phyloP scores from a whole-genome alignment of 2,113 vertebrate species.

The Lepus timidus region DNA sequence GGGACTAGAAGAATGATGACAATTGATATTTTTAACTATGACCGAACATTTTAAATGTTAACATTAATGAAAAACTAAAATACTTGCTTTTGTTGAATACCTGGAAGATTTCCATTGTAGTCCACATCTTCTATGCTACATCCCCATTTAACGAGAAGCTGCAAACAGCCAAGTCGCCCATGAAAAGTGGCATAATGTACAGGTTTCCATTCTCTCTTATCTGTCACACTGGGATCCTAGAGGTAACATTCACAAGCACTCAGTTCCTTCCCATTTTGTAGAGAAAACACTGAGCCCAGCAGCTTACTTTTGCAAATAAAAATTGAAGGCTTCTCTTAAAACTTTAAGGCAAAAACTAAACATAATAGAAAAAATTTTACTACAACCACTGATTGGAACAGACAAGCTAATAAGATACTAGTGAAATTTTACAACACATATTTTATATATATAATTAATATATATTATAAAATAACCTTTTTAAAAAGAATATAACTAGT shows the following conservation, averaged over 20 bases:
- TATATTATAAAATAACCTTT: neutral
- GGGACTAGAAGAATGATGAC: neutral
- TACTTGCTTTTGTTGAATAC: conserved; percentile 79
- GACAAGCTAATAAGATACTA: conserved; percentile 10
- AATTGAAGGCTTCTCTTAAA: conserved; percentile 50
- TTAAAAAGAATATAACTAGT: conserved; percentile 42
- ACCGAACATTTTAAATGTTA: conserved; percentile 33
- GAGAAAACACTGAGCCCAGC: conserved; percentile 17
- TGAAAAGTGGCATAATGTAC: conserved; percentile 91
- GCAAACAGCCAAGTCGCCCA: conserved; percentile 90
- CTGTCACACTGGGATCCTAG: conserved; percentile 87
- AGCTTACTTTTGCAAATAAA: conserved; percentile 48
- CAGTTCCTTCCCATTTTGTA: conserved; percentile 59
- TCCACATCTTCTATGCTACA: conserved; percentile 87
- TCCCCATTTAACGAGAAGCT: conserved; percentile 91
- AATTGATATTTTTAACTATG: conserved; percentile 55
- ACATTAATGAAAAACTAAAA: conserved; percentile 49
- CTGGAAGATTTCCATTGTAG: conserved; percentile 90
- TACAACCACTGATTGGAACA: conserved; percentile 49
- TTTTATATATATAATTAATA: conserved; percentile 1
- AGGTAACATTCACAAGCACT: conserved; percentile 76
- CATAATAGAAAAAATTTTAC: conserved; percentile 29
- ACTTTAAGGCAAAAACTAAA: conserved; percentile 43
- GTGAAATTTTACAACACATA: conserved; percentile 36
- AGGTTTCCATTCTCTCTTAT: conserved; percentile 89